Conservation (phyloP, 2,797 vertebrate species). For the Yasuhikotakia modesta region DNA sequence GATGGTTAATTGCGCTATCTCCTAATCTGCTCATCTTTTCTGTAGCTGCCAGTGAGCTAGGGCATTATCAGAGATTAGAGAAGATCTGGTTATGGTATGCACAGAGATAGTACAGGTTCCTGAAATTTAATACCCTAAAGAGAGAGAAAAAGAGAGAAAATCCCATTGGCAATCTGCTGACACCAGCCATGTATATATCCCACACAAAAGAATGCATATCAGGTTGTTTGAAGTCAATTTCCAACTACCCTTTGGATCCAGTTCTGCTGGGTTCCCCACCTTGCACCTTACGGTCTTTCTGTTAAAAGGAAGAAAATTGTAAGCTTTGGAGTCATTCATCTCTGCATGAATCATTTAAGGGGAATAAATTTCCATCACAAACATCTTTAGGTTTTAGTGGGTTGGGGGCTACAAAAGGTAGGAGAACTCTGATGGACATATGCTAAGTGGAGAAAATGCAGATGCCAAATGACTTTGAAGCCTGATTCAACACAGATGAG, state of each 20-base stretch:
- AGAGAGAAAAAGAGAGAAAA: conserved; percentile 22
- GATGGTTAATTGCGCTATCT: conserved; percentile 46
- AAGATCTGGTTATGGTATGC: conserved; percentile 32
- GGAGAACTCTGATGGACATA: conserved; percentile 17
- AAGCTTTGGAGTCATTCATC: conserved; percentile 12
- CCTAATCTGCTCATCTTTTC: conserved; percentile 45
- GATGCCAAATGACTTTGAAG: background rate
- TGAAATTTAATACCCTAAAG: conserved; percentile 41
- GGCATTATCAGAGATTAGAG: conserved; percentile 33
- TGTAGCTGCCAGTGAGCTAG: conserved; percentile 6
- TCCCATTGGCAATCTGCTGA: conserved; percentile 21
- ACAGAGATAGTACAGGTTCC: conserved; percentile 21
- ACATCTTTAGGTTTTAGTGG: background rate
- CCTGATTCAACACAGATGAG: conserved; percentile 31
- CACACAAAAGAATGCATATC: conserved; percentile 22
- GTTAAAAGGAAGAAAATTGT: background rate
- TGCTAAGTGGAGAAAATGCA: background rate
- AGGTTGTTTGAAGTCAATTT: conserved; percentile 18
- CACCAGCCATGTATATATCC: background rate
- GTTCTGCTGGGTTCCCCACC: background rate
- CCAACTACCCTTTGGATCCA: conserved; percentile 11
- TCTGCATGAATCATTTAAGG: background rate
- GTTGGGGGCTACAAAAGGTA: conserved; percentile 3
- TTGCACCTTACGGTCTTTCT: background rate
- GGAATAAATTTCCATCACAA: conserved; percentile 19